Evolutionary conservation across 2,888 invertebrate species (phyloP), one percentile per base, ranked within the genome.

Genomic region (Phania funesta): DNA sequence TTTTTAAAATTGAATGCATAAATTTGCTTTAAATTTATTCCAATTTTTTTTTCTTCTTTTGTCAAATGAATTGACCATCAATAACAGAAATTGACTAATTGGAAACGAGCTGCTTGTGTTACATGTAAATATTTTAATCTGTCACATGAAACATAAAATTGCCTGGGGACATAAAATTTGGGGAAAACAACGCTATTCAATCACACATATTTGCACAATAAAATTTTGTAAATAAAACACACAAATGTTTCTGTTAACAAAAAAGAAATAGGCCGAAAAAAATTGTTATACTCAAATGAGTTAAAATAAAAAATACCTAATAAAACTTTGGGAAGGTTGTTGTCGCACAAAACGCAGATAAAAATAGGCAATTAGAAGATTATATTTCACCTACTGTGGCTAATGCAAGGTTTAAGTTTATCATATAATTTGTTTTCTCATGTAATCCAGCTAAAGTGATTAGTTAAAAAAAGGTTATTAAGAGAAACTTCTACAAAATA

Each of bases 11-110:
- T n/a, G n/a, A n/a, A n/a, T n/a, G n/a, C n/a, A n/a, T n/a, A n/a
- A n/a, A n/a, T n/a, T 52, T 52, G 13, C 3, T 8, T 52, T 29
- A 35, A 26, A n/a, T 13, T n/a, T 48, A 20, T 48, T 35, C 24
- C 7, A 22, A 9, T 11, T 18, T 9, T 22, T 24, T 13, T 32
- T 16, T 38, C 4, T 29, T 7, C 29, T 38, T 38, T 24, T 9
- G 24, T 24, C 26, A 20, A 54, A 18, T 41, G 64, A 65, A 64
- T 65, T 71, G 32, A 52, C 38, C 65, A 65, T 78, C 58, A 44
- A 68, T 58, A 52, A 65, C 71, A 73, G 60, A 48, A 58, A 65
- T 67, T 65, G 58, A 73, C 78, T 78, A 73, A 78, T 78, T 78
- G 78, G 73, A 78, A 64, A 60, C 71, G 50, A 73, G 56, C 65